Evolutionary conservation across 2,888 invertebrate genomes (phyloP), one percentile per base, ranked within the genome.

Genomic region (Drosophila kanekoi): DNA sequence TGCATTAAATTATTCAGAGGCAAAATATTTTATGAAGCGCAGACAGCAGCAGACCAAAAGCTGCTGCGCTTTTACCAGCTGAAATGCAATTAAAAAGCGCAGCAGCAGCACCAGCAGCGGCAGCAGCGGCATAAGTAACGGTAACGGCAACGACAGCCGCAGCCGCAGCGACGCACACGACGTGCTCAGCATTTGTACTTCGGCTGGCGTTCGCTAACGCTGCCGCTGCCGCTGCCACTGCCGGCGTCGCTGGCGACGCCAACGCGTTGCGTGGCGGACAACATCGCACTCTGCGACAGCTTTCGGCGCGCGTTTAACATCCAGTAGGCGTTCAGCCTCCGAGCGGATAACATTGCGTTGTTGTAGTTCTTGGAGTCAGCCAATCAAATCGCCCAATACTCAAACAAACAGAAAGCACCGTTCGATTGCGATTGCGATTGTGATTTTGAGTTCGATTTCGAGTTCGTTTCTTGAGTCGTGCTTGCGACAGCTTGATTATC

Each of bases 321-420:
- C 90, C 91, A 92, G 92, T 92, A 91, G 92, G 92, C 92, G 91
- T 91, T 91, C 92, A 91, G 92, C 92, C 92, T 92, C 92, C 92
- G 92, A 92, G 92, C 91, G 92, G 92, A 91, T 91, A 91, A 91
- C 92, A 92, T 89, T 89, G 84, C 82, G 90, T 83, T 83, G 82
- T 83, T 83, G 76, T 85, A 82, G 73, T 87, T 87, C 82, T 87
- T 83, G 81, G 84, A 83, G 87, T 56, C 75, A 78, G 53, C 62
- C 51, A 53, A 57, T 44, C 52, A 65, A 6, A 16, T 51, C 57
- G 43, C 66, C 49, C 47, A 47, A 64, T 16, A 68, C 45, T 63
- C 64, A 63, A 44, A 63, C 49, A 48, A 37, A 78, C 63, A 56
- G 37, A 35, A 40, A 59, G 40, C 35, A 44, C 61, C 61, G 61